Base-by-base conservation (phyloP, 2,888 invertebrate species). In the Cheilosia grossa region DNA sequence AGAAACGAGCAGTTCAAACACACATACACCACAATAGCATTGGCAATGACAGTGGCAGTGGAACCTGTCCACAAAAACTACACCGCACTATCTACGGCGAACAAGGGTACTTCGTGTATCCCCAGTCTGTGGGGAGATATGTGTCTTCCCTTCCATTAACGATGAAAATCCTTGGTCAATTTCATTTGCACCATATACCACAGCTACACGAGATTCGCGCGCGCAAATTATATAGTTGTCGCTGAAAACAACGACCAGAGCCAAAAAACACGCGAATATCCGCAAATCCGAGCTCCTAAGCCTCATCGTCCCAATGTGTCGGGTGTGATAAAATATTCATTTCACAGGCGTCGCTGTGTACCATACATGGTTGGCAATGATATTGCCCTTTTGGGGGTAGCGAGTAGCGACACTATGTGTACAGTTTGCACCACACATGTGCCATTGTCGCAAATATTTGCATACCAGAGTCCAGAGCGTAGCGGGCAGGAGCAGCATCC, bases 31-130 rank as follows among this genome's bases (percentile, higher is more conserved):
- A 67, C 59, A 77, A 47, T 37, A 61, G 33, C 75, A 70, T 75
- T 85, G 83, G 61, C 83, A 85, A 75, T 85, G 85, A 81, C 85
- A 85, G 61, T 83, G 83, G 80, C 83, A 80, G 64, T 85, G 81
- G 80, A 72, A 77, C 77, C 81, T 85, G 85, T 75, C 85, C 72
- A 53, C 73, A 63, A 42, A 75, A 56, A 66, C 54, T 53, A 33
- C 30, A 56, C 37, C 74, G 59, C 79, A 58, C 56, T 44, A 63
- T 70, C 51, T 27, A 21, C 37, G 69, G 63, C 63, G 63, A 82
- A 66, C 82, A 73, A 73, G 54, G 37, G 42, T 56, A 64, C 51
- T 72, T 51, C 49, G 30, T 80, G 53, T 66, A 61, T 53, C 40
- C 66, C 40, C n/a, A n/a, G 77, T 9, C 49, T 19, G 33, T 21